Percentiles rank a stretch among this genome's conserved stretches.
phyloP scores from a whole-genome alignment of 2,888 invertebrate genomes.

The Neoascia interrupta region DNA sequence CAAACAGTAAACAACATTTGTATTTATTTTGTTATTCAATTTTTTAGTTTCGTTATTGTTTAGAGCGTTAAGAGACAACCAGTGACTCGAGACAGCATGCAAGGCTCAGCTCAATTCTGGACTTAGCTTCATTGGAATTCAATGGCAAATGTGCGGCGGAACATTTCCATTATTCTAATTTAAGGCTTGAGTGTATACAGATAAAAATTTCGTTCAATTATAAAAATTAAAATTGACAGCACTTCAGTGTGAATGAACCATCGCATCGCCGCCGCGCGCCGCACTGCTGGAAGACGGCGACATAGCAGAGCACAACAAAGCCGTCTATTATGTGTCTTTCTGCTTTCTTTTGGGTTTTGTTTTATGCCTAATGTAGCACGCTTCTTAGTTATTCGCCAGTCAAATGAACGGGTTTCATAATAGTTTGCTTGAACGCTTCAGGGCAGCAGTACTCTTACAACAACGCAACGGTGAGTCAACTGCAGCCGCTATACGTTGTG shows the following conservation, averaged over 20 bases:
- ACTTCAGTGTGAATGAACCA: slow-evolving; percentile 64
- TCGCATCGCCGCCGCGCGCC: not conserved
- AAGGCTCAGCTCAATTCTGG: slow-evolving; percentile 3
- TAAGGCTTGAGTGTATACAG: too few species aligned
- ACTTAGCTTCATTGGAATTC: slow-evolving; percentile 50
- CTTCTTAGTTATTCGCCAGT: slow-evolving; percentile 25
- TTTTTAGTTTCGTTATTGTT: slow-evolving; percentile 18
- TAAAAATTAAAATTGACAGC: slow-evolving; percentile 47
- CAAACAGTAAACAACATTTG: slow-evolving; percentile 38
- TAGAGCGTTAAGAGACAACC: slow-evolving; percentile 7
- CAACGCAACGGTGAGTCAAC: slow-evolving; percentile 59
- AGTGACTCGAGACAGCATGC: not conserved
- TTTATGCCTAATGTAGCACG: slow-evolving; percentile 31
- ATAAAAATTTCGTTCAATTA: slow-evolving; percentile 39
- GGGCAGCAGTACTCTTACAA: too few species aligned
- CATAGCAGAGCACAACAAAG: slow-evolving; percentile 3
- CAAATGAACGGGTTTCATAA: slow-evolving; percentile 58
- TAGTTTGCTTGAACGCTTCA: slow-evolving; percentile 36
- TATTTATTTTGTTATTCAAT: slow-evolving; percentile 9
- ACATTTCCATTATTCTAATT: slow-evolving; percentile 56
- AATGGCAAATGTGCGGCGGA: slow-evolving; percentile 41
- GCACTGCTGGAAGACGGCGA: not conserved
- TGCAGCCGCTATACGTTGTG: slow-evolving; percentile 50
- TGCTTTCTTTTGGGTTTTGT: slow-evolving; percentile 14
- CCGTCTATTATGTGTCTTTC: not conserved